Conservation (phyloP, 2,113 vertebrate genomes). For the Nycticryphes semicollaris region DNA sequence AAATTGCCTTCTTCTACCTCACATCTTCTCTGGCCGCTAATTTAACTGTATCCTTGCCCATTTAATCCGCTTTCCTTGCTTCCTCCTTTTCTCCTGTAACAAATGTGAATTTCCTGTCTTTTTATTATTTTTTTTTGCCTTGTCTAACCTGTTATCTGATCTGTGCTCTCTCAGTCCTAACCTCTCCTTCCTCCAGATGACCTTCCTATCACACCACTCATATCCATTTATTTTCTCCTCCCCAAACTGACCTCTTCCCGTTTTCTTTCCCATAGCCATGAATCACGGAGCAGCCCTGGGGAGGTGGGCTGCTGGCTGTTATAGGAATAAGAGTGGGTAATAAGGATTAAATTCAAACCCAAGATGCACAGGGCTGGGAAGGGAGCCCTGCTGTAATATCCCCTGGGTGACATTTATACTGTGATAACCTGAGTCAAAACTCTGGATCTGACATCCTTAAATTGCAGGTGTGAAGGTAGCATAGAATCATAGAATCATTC, state of each 20-base stretch:
- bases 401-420: neutral
- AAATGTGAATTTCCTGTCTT: slow-evolving; percentile 50
- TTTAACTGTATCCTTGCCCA: slow-evolving; percentile 21
- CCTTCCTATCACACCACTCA: neutral
- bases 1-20: neutral
- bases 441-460: neutral
- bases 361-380: neutral
- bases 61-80: neutral
- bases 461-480: neutral
- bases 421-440: neutral
- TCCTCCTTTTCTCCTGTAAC: slow-evolving; percentile 50
- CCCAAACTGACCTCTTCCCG: neutral
- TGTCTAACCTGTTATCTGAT: slow-evolving; percentile 26
- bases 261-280: neutral
- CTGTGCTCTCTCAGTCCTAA: neutral
- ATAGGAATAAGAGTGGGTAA: neutral
- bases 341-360: neutral
- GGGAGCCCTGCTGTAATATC: neutral
- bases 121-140: neutral
- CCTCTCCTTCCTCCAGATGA: slow-evolving; percentile 42
- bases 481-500: no score
- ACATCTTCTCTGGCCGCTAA: neutral
- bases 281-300: accelerated
- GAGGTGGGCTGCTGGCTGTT: neutral
- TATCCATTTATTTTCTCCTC: neutral